phyloP scores from a whole-genome alignment of 2,797 vertebrate genomes.

The Malacoraja senta region DNA sequence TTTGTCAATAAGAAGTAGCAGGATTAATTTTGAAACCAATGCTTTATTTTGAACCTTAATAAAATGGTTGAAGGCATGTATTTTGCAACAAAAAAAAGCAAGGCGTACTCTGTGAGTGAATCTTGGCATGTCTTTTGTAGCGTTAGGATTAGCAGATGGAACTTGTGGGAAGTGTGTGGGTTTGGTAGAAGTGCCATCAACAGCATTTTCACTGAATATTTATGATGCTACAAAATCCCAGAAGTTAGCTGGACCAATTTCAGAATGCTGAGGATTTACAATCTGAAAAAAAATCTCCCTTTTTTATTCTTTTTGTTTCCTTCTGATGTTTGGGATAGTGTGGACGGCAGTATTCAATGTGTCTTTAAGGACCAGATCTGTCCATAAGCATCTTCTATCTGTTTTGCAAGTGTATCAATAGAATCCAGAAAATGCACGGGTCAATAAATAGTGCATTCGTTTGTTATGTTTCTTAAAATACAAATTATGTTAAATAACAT shows the following conservation, averaged over 20 bases:
- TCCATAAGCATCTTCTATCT: slow-evolving; percentile 6
- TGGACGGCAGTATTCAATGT: too few relatives aligned
- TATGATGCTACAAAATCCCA: not conserved
- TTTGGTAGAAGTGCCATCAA: slow-evolving; percentile 9
- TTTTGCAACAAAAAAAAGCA: not conserved
- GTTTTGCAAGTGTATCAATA: not conserved
- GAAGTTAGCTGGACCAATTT: slow-evolving; percentile 19
- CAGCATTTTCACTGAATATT: slow-evolving; percentile 25
- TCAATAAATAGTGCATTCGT: not conserved
- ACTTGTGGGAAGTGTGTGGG: slow-evolving; percentile 18
- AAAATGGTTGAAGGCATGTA: not conserved
- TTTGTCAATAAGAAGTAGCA: not conserved
- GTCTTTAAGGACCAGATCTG: not conserved
- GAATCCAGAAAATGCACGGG: not conserved
- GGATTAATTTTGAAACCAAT: too few relatives aligned
- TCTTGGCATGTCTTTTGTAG: not conserved
- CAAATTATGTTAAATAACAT: not conserved
- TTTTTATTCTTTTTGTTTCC: not conserved
- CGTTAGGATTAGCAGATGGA: slow-evolving; percentile 19
- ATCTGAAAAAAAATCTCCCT: slow-evolving; percentile 16
- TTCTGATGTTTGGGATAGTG: not conserved
- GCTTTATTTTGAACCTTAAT: too few relatives aligned
- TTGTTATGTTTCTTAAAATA: not conserved
- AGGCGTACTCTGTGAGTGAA: not conserved
- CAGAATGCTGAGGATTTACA: slow-evolving; percentile 4